phyloP scores from a whole-genome alignment of 2,888 invertebrate species.

The Erynnis tages region DNA sequence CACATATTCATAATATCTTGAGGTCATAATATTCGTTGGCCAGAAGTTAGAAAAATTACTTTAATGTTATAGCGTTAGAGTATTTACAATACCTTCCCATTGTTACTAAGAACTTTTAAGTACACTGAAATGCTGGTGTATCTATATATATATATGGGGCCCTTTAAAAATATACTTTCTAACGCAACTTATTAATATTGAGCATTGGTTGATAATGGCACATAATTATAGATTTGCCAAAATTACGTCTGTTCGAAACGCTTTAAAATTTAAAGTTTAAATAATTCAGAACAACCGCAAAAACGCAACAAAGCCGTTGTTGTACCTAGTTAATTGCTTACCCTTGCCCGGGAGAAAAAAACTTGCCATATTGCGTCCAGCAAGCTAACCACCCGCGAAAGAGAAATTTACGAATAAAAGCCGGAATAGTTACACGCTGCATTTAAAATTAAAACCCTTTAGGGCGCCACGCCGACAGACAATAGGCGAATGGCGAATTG shows the following conservation, averaged over 20 bases:
- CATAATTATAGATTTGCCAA: conserved; percentile 18
- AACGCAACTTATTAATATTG: too few relatives aligned
- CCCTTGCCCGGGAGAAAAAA: conserved; percentile 67
- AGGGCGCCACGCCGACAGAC: conserved; percentile 81
- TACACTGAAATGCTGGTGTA: too few relatives aligned
- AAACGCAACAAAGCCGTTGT: conserved; percentile 60
- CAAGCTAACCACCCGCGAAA: conserved; percentile 76
- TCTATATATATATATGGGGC: too few relatives aligned
- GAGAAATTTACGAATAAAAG: conserved; percentile 78
- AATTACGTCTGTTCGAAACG: conserved; percentile 1
- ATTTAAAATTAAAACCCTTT: conserved; percentile 81
- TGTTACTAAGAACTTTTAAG: too few relatives aligned
- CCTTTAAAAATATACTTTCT: too few relatives aligned
- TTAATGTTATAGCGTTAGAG: too few relatives aligned
- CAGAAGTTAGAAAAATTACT: background rate
- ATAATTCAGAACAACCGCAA: conserved; percentile 64
- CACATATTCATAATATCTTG: too few relatives aligned
- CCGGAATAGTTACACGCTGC: conserved; percentile 76
- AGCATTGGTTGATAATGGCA: too few relatives aligned
- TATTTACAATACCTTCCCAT: too few relatives aligned
- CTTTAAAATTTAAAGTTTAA: too few relatives aligned
- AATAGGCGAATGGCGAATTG: conserved; percentile 79
- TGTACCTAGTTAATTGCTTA: conserved; percentile 74
- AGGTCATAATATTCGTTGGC: background rate
- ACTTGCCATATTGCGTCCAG: conserved; percentile 78